Conservation (phyloP, 1,140 invertebrate species). For the Lysiphlebus fabarum region DNA sequence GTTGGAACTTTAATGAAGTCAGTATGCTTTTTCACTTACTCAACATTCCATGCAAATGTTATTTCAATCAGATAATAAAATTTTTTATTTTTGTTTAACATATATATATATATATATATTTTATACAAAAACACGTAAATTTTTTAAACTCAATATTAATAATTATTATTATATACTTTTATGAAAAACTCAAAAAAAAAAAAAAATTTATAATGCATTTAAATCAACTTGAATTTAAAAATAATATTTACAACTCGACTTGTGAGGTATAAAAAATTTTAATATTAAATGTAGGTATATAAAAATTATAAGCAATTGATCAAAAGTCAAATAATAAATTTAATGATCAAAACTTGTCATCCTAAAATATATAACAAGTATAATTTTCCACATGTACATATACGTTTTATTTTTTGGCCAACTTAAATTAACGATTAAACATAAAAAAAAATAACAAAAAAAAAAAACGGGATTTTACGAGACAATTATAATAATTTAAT, state of each 20-base stretch:
- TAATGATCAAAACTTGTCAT: conserved; percentile 10
- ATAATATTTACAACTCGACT: too few relatives aligned
- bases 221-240: too few relatives aligned
- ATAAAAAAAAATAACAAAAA: too few relatives aligned
- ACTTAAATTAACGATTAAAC: conserved; percentile 30
- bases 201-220: too few relatives aligned
- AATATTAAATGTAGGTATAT: too few relatives aligned
- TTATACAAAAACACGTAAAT: too few relatives aligned
- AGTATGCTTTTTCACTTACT: conserved; percentile 31
- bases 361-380: conserved; percentile 7
- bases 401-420: conserved; percentile 26
- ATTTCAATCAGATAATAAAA: conserved; percentile 38
- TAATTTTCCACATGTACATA: conserved; percentile 1
- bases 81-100: neutral
- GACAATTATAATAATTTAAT: conserved; percentile 14
- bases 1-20: conserved; percentile 40
- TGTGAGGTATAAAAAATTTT: too few relatives aligned
- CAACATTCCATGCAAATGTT: conserved; percentile 46
- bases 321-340: conserved; percentile 8
- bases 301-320: neutral
- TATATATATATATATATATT: too few relatives aligned
- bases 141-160: too few relatives aligned
- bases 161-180: too few relatives aligned
- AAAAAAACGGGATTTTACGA: conserved; percentile 5
- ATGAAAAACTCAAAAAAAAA: too few relatives aligned